Percentiles rank a stretch among this genome's conserved stretches.
phyloP scores from a whole-genome alignment of 2,888 invertebrate genomes.

The Drosophila buzzatii region DNA sequence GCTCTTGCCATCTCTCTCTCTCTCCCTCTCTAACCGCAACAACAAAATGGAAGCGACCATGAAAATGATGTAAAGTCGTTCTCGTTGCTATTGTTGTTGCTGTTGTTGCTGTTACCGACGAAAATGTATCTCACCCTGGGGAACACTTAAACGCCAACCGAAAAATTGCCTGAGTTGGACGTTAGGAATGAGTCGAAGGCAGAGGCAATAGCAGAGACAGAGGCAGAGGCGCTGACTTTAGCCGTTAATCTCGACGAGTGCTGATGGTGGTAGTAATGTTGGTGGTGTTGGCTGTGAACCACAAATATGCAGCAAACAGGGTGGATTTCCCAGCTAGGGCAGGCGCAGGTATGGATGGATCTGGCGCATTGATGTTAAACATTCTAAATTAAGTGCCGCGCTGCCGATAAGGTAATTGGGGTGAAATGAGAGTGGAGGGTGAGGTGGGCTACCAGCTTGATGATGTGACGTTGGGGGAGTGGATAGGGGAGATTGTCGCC shows the following conservation, averaged over 20 bases:
- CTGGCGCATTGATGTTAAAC: constrained; percentile 74
- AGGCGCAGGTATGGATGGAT: constrained; percentile 45
- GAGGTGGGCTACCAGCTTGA: constrained; percentile 49
- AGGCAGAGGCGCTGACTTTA: constrained; percentile 67
- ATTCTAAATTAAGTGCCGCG: constrained; percentile 83
- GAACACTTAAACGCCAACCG: constrained; percentile 83
- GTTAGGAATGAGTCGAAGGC: constrained; percentile 3
- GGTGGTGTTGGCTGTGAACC: constrained; percentile 45
- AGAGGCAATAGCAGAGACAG: constrained; percentile 3
- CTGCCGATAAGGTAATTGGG: constrained; percentile 85
- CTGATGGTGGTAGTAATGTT: constrained; percentile 14
- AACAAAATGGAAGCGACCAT: constrained; percentile 78
- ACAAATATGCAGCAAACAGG: constrained; percentile 41
- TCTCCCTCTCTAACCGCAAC: constrained; percentile 68
- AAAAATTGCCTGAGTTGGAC: constrained; percentile 70
- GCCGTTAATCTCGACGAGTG: constrained; percentile 71
- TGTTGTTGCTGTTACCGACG: constrained; percentile 66
- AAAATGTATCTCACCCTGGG: constrained; percentile 84
- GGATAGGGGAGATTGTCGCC: constrained; percentile 10
- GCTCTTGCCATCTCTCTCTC: constrained; percentile 12
- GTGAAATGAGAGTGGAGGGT: constrained; percentile 80
- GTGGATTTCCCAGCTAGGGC: constrained; percentile 36
- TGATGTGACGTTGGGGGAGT: constrained; percentile 38
- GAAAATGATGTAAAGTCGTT: constrained; percentile 77
- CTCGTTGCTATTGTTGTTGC: constrained; percentile 35